Conservation (phyloP, 2,113 vertebrate genomes). For the Brienomyrus brachyistius region DNA sequence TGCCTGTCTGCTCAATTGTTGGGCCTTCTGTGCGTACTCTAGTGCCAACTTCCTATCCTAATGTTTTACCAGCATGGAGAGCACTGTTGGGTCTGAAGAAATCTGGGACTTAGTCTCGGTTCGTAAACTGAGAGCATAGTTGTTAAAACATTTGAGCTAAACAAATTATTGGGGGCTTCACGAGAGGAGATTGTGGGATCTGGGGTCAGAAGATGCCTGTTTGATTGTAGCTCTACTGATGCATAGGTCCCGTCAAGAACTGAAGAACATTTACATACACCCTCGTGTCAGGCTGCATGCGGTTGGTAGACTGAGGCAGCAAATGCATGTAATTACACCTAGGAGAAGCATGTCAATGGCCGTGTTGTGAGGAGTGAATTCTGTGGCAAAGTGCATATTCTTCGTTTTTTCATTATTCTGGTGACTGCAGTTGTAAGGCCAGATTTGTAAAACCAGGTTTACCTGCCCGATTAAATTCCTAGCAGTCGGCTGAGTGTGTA, state of each 20-base stretch:
- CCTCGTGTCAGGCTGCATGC: neutral
- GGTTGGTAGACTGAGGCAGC: neutral
- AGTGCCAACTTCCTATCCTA: neutral
- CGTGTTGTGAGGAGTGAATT: neutral
- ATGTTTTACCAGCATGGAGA: neutral
- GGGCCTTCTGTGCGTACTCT: neutral
- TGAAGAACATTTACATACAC: neutral
- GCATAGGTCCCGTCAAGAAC: neutral
- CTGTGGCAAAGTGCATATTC: neutral
- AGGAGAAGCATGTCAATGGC: neutral
- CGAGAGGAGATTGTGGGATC: neutral
- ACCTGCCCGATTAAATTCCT: neutral
- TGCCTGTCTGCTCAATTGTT: neutral
- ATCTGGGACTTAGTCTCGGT: neutral
- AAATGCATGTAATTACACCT: neutral
- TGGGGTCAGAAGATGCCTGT: neutral
- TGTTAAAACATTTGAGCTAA: neutral
- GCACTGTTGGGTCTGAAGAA: neutral
- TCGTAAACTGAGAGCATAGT: neutral
- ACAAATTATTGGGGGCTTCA: neutral
- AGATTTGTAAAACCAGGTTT: neutral
- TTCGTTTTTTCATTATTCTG: neutral
- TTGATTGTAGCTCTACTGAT: neutral
- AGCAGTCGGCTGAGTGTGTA: neutral
- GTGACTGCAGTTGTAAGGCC: neutral